Percentiles rank a stretch among this genome's conserved stretches.
These are phyloP conservation scores for Albula glossodonta DNA, from an alignment of 2,113 vertebrate species.

Conservation along the genomic window DNA sequence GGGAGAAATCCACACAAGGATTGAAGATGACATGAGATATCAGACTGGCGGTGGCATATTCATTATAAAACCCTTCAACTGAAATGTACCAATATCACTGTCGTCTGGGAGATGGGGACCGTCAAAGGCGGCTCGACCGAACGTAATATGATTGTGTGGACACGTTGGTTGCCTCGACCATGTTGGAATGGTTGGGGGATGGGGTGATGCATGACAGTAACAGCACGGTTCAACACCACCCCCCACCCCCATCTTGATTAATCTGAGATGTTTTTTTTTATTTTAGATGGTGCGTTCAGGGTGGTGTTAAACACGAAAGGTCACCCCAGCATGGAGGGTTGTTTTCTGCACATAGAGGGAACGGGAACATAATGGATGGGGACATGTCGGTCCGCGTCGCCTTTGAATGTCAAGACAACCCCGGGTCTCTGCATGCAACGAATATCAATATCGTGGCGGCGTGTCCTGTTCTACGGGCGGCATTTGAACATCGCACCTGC, in stretches of 20 bases:
- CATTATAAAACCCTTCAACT: conserved; percentile 47
- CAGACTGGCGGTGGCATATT: conserved; percentile 37
- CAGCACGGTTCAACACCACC: neutral
- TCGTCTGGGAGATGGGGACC: conserved; percentile 26
- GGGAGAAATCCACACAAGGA: conserved; percentile 45
- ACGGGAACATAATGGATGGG: conserved; percentile 22
- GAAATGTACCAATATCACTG: conserved; percentile 25
- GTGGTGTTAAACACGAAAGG: conserved; percentile 39
- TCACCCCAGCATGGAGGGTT: conserved; percentile 44
- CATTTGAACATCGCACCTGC: no score
- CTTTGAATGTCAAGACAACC: neutral
- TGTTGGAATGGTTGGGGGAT: no score
- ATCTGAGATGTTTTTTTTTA: conserved; percentile 16
- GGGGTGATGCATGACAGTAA: conserved; percentile 25
- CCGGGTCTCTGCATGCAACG: no score
- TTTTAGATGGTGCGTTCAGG: conserved; percentile 31
- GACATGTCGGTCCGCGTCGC: neutral
- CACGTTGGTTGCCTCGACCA: no score
- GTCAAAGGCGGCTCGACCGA: conserved; percentile 38
- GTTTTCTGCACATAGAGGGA: conserved; percentile 13
- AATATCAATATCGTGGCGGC: no score
- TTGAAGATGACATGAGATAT: conserved; percentile 44
- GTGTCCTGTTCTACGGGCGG: conserved; percentile 31
- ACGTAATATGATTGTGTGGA: conserved; percentile 50
- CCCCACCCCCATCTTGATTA: conserved; percentile 45